phyloP scores from a whole-genome alignment of 2,888 invertebrate species.

The Phengaris arion region DNA sequence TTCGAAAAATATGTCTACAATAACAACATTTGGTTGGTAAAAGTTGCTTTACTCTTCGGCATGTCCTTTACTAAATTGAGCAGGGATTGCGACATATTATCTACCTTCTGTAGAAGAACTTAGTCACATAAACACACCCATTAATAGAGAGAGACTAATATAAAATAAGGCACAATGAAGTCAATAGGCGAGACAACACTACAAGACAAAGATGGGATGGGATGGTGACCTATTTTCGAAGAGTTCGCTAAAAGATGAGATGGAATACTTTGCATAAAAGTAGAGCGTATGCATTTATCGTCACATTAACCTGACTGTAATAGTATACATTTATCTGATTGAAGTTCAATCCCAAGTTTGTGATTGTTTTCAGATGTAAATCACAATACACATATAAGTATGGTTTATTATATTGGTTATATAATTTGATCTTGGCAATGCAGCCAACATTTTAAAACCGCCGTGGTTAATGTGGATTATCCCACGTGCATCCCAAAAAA shows the following conservation, averaged over 20 bases:
- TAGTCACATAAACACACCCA: too few relatives aligned
- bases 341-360: too few relatives aligned
- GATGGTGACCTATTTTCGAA: slow-evolving; percentile 7
- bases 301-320: neutral
- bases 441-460: neutral
- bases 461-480: too few relatives aligned
- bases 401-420: neutral
- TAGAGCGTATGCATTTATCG: neutral
- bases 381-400: neutral
- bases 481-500: too few relatives aligned
- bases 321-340: neutral
- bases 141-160: neutral
- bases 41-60: too few relatives aligned
- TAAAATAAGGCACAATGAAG: neutral
- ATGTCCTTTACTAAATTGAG: too few relatives aligned
- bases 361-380: neutral
- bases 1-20: too few relatives aligned
- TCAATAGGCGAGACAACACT: neutral
- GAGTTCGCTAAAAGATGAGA: slow-evolving; percentile 7
- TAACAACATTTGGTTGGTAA: too few relatives aligned
- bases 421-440: neutral
- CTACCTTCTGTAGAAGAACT: too few relatives aligned
- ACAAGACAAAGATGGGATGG: neutral
- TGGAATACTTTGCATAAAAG: slow-evolving; percentile 2
- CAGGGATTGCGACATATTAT: too few relatives aligned